Evolutionary conservation across 2,113 vertebrate genomes (phyloP), one percentile per base, ranked within the genome.

Genomic region (Microtus montanus): DNA sequence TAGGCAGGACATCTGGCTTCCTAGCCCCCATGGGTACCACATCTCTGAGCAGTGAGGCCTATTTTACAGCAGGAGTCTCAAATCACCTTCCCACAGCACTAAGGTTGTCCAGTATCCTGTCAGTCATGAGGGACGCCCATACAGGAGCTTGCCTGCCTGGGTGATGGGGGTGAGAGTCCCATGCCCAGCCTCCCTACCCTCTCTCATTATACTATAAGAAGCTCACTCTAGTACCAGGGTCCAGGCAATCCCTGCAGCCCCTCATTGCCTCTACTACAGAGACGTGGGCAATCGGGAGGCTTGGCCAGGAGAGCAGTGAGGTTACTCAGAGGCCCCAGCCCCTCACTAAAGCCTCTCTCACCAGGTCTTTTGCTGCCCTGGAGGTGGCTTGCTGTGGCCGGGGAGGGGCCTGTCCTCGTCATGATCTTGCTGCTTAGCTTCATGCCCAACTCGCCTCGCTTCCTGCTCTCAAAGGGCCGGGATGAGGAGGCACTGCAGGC

Each of bases 401-500:
- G 99, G 11, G 98, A 98, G 94, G 96, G 99, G 11, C 99, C 99
- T 0, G 98, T 99, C 19, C 26, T 99, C 17, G 0, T 97, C 54
- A 99, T 99, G 99, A 86, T 99, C 12, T 0, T 98, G 52, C 97
- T 99, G 87, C 97, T 99, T 92, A 98, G 95, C 91, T 99, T 99
- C 97, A 99, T 99, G 99, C 99, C 99, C 54, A 97, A 98, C 94
- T 99, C 99, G 0, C 99, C 99, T 0, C 99, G 99, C 77, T 99
- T 99, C 98, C 99, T 99, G 70, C 98, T 99, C 49, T 99, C 99
- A 12, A 97, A 98, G 66, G 99, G 99, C 73, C 98, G 98, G 91
- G 97, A 97, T 0, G 95, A 98, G 0, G 96, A 99, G 85, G 99
- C 99, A 0, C 95, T 98, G 83, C 4, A 30, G 33, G 98, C 99